A percentile compares a stretch with the other conserved stretches of the same genome.
phyloP scores from a whole-genome alignment of 1,140 invertebrate genomes.

The Cydia pomonella region DNA sequence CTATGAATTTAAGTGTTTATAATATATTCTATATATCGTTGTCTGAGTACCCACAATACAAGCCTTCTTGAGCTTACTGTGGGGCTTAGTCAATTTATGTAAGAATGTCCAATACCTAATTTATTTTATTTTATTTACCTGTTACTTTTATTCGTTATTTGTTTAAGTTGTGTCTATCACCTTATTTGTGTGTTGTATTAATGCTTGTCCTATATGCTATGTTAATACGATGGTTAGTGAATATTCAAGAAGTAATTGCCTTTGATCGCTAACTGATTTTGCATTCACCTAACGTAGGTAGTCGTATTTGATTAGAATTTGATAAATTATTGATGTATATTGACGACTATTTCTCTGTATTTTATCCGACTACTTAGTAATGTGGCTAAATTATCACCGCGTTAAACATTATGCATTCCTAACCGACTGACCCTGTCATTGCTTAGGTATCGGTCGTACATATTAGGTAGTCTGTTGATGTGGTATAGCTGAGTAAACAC shows the following conservation, averaged over 20 bases:
- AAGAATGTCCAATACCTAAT: too few relatives aligned
- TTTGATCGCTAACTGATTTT: constrained; percentile 18
- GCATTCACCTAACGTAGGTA: constrained; percentile 12
- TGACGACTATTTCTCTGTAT: not conserved
- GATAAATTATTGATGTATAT: constrained; percentile 12
- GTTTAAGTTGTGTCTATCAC: not conserved
- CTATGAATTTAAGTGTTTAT: too few relatives aligned
- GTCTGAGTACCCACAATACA: too few relatives aligned
- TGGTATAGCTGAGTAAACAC: too few relatives aligned
- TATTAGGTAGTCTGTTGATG: not conserved
- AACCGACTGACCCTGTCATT: not conserved
- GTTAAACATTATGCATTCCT: constrained; percentile 16
- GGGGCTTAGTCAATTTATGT: too few relatives aligned
- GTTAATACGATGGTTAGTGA: not conserved
- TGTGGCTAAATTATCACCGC: constrained; percentile 1
- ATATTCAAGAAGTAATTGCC: constrained; percentile 1
- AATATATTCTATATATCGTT: too few relatives aligned
- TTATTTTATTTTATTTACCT: too few relatives aligned
- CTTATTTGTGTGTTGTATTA: not conserved
- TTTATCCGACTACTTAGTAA: constrained; percentile 1
- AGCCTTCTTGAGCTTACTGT: too few relatives aligned
- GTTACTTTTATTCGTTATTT: not conserved
- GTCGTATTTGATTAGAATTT: constrained; percentile 21
- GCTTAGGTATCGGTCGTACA: not conserved
- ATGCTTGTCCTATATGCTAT: not conserved